These are phyloP conservation scores for Zosterops japonicus DNA, from an alignment of 2,113 vertebrate species.

Conservation along the genomic window DNA sequence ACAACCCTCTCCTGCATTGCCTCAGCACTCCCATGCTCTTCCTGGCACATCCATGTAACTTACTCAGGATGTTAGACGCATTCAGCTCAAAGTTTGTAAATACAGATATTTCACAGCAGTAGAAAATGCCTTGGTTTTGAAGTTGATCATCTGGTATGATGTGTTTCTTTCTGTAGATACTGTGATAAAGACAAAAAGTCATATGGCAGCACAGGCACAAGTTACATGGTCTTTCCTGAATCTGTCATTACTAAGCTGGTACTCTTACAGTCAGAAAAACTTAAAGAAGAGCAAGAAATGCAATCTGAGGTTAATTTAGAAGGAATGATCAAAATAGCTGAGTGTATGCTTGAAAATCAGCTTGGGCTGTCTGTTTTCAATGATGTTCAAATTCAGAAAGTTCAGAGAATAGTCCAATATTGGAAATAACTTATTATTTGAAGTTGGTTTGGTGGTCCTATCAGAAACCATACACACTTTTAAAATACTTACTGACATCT, in stretches of 20 bases:
- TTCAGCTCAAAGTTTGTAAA: background rate
- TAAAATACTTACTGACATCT: background rate
- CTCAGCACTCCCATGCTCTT: background rate
- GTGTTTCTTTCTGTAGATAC: background rate
- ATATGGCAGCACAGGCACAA: background rate
- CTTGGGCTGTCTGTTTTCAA: background rate
- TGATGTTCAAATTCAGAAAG: background rate
- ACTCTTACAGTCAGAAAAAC: background rate
- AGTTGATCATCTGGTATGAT: background rate
- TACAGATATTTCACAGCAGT: background rate
- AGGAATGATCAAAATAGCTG: background rate
- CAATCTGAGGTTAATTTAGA: slow-evolving; percentile 8
- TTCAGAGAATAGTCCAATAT: background rate
- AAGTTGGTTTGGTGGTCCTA: background rate
- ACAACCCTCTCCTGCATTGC: background rate
- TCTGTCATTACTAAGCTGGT: background rate
- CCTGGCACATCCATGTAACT: rapidly evolving
- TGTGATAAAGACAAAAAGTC: background rate
- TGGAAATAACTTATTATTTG: background rate
- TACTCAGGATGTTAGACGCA: background rate
- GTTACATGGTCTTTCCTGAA: background rate
- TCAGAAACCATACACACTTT: background rate
- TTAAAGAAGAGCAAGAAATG: background rate
- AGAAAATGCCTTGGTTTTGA: background rate
- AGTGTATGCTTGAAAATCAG: background rate